Percentiles rank a stretch among this genome's conserved stretches.
Evolutionary conservation across 2,888 invertebrate species (phyloP).

Genomic region (Tiliacea aurago): DNA sequence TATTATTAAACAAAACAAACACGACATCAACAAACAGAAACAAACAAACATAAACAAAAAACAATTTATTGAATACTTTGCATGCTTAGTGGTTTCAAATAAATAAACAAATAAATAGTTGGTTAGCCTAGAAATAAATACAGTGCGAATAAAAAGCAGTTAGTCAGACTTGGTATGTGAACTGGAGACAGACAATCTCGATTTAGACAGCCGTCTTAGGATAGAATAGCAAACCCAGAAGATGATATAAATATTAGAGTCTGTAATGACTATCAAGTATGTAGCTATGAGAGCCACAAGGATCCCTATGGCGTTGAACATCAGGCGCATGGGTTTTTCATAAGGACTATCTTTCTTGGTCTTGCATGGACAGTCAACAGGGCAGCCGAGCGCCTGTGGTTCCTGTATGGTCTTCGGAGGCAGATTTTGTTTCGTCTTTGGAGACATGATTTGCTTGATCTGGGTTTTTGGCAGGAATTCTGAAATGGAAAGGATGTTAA

Average conservation of each 20-base stretch:
- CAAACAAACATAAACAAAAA: slow-evolving; percentile 56
- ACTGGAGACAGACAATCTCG: slow-evolving; percentile 56
- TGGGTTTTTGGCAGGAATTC: slow-evolving; percentile 65
- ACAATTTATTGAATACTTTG: slow-evolving; percentile 62
- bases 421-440: slow-evolving; percentile 46
- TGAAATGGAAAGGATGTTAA: slow-evolving; percentile 62
- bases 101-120: slow-evolving; percentile 65
- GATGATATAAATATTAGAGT: slow-evolving; percentile 83
- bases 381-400: slow-evolving; percentile 67
- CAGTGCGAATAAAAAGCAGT: slow-evolving; percentile 50
- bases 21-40: slow-evolving; percentile 31
- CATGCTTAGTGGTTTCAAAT: slow-evolving; percentile 61
- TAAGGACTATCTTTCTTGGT: slow-evolving; percentile 43
- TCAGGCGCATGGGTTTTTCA: slow-evolving; percentile 60
- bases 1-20: slow-evolving; percentile 21
- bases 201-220: slow-evolving; percentile 78
- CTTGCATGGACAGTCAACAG: slow-evolving; percentile 75
- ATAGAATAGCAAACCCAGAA: slow-evolving; percentile 86
- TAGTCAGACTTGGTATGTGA: slow-evolving; percentile 74
- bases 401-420: slow-evolving; percentile 61
- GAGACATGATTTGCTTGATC: slow-evolving; percentile 62
- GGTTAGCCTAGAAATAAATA: slow-evolving; percentile 63
- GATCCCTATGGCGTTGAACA: slow-evolving; percentile 80
- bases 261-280: slow-evolving; percentile 81
- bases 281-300: slow-evolving; percentile 81